These are phyloP conservation scores for Lamproptera curius DNA, from an alignment of 2,888 invertebrate genomes.

Conservation along the genomic window DNA sequence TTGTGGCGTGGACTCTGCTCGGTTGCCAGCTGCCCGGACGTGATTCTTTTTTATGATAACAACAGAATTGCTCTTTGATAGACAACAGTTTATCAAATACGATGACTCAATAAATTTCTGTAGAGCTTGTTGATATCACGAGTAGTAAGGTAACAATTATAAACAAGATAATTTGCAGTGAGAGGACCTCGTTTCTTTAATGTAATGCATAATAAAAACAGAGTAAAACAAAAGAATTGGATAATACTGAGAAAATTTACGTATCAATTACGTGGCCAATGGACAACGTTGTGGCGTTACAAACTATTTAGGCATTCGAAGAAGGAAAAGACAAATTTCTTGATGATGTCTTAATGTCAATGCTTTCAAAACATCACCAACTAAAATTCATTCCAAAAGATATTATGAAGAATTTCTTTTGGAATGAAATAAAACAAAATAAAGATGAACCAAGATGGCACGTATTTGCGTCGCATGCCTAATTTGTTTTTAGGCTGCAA, in stretches of 20 bases:
- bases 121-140: neutral
- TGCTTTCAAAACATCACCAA: too few species aligned
- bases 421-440: too few species aligned
- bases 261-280: neutral
- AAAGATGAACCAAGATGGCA: too few species aligned
- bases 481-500: too few species aligned
- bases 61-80: conserved; percentile 28
- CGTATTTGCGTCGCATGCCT: too few species aligned
- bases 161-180: neutral
- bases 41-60: conserved; percentile 14
- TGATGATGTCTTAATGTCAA: too few species aligned
- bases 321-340: too few species aligned
- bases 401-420: too few species aligned
- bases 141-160: neutral
- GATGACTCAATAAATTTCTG: conserved; percentile 3
- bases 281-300: too few species aligned
- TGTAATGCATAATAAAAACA: neutral
- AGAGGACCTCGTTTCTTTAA: neutral
- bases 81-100: conserved; percentile 29
- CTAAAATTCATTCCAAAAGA: too few species aligned
- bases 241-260: neutral
- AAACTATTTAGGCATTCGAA: too few species aligned
- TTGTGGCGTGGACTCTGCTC: conserved; percentile 11
- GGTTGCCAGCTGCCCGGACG: conserved; percentile 12
- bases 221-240: neutral